Conservation (phyloP, 2,888 invertebrate species). For the Lasioglossum figueresi region DNA sequence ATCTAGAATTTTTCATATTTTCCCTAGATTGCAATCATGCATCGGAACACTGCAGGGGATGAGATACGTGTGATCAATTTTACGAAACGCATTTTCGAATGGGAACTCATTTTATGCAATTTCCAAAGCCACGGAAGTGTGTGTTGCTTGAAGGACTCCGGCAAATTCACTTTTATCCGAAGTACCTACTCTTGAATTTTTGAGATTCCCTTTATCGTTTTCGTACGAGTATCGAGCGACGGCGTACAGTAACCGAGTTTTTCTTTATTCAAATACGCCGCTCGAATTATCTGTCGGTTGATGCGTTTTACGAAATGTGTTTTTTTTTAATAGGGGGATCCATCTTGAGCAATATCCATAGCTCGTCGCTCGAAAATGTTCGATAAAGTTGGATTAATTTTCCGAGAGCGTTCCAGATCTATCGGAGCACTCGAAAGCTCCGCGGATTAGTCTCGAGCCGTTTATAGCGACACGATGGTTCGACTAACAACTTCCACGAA, state of each 20-base stretch:
- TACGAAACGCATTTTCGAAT: not conserved
- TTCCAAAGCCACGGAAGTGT: not conserved
- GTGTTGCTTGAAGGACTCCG: not conserved
- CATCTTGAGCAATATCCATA: not conserved
- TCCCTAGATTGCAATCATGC: too few relatives aligned
- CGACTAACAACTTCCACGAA: constrained; percentile 30
- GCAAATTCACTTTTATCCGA: too few relatives aligned
- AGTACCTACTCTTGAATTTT: too few relatives aligned
- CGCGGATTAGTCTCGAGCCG: constrained; percentile 25
- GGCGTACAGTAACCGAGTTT: too few relatives aligned
- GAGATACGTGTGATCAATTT: not conserved
- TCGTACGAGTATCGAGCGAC: too few relatives aligned
- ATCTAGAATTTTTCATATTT: too few relatives aligned
- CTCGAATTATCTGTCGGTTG: too few relatives aligned
- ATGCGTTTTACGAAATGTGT: not conserved
- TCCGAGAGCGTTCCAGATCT: not conserved
- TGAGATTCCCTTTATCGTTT: too few relatives aligned
- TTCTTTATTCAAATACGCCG: too few relatives aligned
- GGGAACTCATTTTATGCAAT: not conserved
- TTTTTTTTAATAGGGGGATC: not conserved
- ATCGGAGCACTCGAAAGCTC: constrained; percentile 17
- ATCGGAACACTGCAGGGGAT: too few relatives aligned
- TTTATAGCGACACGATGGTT: constrained; percentile 12
- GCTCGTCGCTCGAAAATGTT: not conserved
- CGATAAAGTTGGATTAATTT: constrained; percentile 30